Percentiles rank a stretch among this genome's conserved stretches.
Conservation (phyloP, 2,113 vertebrate species). For the Bagarius yarrelli region DNA sequence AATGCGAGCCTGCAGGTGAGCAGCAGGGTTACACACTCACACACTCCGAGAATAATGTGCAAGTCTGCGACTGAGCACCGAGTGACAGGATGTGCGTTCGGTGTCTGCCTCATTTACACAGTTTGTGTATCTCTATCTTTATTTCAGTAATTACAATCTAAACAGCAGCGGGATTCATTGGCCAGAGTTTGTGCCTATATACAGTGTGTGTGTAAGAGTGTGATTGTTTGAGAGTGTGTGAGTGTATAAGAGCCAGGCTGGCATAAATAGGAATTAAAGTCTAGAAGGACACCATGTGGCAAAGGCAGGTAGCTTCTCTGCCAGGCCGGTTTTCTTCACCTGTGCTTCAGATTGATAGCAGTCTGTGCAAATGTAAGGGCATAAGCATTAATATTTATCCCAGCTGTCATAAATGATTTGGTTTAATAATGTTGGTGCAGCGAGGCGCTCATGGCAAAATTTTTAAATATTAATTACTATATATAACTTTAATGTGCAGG, state of each 20-base stretch:
- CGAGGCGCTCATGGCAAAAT: conserved; percentile 95
- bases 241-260: conserved; percentile 34
- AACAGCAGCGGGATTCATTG: conserved; percentile 15
- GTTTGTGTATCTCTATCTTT: conserved; percentile 15
- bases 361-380: conserved; percentile 90
- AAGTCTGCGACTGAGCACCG: neutral
- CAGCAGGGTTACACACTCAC: neutral
- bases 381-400: conserved; percentile 99
- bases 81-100: neutral
- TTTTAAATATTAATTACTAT: conserved; percentile 96
- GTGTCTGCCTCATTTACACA: conserved; percentile 25
- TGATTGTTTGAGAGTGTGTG: neutral
- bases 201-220: conserved; percentile 5
- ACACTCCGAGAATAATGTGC: neutral
- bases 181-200: neutral
- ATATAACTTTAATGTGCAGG: conserved; percentile 96
- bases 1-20: conserved; percentile 98
- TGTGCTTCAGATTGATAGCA: conserved; percentile 85
- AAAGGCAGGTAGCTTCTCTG: conserved; percentile 57
- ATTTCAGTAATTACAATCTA: conserved; percentile 19
- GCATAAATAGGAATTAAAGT: conserved; percentile 34
- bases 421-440: conserved; percentile 84
- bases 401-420: conserved; percentile 98
- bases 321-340: conserved; percentile 51
- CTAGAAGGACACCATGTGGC: conserved; percentile 89